These are phyloP conservation scores for Rhodeus uyekii DNA, from an alignment of 2,797 vertebrate genomes.

Conservation along the genomic window DNA sequence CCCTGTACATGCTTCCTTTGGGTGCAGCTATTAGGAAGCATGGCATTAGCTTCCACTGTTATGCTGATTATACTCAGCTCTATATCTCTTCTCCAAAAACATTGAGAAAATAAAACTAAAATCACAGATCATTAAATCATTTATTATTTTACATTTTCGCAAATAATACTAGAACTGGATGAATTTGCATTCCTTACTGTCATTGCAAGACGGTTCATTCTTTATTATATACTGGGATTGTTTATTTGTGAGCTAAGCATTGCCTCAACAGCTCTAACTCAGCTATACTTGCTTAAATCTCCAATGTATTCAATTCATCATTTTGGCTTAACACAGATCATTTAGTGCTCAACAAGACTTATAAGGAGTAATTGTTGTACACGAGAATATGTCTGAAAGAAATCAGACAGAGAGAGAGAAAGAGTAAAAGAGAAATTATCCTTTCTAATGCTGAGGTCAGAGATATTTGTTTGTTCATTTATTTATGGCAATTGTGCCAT, in stretches of 20 bases:
- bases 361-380: conserved; percentile 17
- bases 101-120: not conserved
- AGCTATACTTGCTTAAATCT: not conserved
- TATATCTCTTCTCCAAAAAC: too few species aligned
- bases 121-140: not conserved
- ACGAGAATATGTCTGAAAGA: not conserved
- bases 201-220: not conserved
- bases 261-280: not conserved
- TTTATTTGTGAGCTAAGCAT: not conserved
- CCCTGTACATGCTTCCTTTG: too few species aligned
- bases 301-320: conserved; percentile 5
- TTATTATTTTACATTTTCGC: not conserved
- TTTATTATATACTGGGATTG: not conserved
- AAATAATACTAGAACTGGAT: not conserved
- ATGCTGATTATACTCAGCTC: too few species aligned
- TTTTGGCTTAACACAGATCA: conserved; percentile 10
- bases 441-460: not conserved
- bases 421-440: not conserved
- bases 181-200: not conserved
- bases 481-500: too few species aligned
- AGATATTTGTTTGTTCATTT: not conserved
- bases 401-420: not conserved
- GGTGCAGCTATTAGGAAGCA: too few species aligned
- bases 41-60: too few species aligned
- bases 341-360: conserved; percentile 34